Percentiles rank a stretch among this genome's conserved stretches.
phyloP scores from a whole-genome alignment of 2,888 invertebrate genomes.

The Euphydryas editha region DNA sequence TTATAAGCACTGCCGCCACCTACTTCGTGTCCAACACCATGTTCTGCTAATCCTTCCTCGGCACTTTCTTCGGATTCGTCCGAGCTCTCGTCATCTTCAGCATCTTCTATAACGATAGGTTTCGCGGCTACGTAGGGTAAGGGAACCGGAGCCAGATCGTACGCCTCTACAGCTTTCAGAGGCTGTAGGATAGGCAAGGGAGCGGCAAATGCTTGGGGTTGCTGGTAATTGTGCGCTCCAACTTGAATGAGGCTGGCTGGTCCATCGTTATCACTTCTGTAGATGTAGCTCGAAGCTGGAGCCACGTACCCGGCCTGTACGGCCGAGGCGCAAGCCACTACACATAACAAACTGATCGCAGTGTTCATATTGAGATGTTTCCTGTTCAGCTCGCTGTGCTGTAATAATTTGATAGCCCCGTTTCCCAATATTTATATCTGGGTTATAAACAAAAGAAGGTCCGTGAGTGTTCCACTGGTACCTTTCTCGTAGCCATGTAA shows the following conservation, averaged over 20 bases:
- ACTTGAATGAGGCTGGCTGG: constrained; percentile 76
- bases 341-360: constrained; percentile 58
- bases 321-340: constrained; percentile 55
- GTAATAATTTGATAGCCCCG: constrained; percentile 73
- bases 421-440: constrained; percentile 81
- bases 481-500: constrained; percentile 78
- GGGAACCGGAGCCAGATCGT: constrained; percentile 63
- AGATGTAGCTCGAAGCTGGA: constrained; percentile 82
- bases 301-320: constrained; percentile 72
- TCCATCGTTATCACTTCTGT: constrained; percentile 76
- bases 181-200: constrained; percentile 61
- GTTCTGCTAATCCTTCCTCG: constrained; percentile 40
- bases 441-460: constrained; percentile 66
- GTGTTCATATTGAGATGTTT: constrained; percentile 72
- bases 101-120: constrained; percentile 62
- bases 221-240: constrained; percentile 64
- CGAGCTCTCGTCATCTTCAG: constrained; percentile 60
- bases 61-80: constrained; percentile 52
- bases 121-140: constrained; percentile 69
- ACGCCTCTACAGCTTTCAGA: constrained; percentile 58
- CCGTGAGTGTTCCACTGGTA: constrained; percentile 63
- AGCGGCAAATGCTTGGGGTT: constrained; percentile 60
- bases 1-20: constrained; percentile 78
- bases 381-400: constrained; percentile 60
- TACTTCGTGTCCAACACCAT: constrained; percentile 58